Conservation (phyloP, 2,888 invertebrate species). For the Idaea aversata region DNA sequence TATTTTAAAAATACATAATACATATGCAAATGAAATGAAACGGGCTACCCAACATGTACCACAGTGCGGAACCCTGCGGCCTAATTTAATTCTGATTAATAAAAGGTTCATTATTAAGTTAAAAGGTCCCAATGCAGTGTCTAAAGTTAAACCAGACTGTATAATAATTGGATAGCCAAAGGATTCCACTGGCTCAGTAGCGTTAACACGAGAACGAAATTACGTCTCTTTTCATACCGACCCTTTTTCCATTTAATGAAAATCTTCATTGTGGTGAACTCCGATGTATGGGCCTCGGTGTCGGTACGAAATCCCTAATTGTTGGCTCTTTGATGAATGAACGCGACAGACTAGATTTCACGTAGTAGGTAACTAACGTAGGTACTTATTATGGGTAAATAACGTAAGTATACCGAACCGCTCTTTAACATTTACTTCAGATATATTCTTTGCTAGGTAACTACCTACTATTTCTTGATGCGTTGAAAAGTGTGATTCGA, state of each 20-base stretch:
- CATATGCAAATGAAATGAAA: background rate
- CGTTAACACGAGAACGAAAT: conserved; percentile 57
- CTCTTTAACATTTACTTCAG: background rate
- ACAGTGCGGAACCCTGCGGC: background rate
- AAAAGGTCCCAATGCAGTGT: background rate
- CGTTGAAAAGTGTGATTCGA: background rate
- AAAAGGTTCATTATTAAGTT: background rate
- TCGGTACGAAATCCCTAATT: conserved; percentile 40
- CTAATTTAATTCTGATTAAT: conserved; percentile 1
- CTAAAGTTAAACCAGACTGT: conserved; percentile 9
- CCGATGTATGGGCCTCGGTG: conserved; percentile 34
- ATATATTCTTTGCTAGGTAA: background rate
- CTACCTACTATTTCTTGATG: background rate
- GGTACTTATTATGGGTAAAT: background rate
- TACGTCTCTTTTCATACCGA: conserved; percentile 56
- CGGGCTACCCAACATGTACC: background rate
- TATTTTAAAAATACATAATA: background rate
- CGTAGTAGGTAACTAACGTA: background rate
- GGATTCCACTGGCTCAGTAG: conserved; percentile 49
- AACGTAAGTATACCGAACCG: background rate
- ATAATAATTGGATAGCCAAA: conserved; percentile 54
- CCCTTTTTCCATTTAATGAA: conserved; percentile 54
- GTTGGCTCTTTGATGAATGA: conserved; percentile 27
- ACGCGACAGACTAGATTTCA: background rate
- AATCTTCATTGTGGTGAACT: conserved; percentile 49